A percentile compares a stretch with the other conserved stretches of the same genome.
Evolutionary conservation across 2,113 vertebrate genomes (phyloP).

Genomic region (Callipepla squamata): DNA sequence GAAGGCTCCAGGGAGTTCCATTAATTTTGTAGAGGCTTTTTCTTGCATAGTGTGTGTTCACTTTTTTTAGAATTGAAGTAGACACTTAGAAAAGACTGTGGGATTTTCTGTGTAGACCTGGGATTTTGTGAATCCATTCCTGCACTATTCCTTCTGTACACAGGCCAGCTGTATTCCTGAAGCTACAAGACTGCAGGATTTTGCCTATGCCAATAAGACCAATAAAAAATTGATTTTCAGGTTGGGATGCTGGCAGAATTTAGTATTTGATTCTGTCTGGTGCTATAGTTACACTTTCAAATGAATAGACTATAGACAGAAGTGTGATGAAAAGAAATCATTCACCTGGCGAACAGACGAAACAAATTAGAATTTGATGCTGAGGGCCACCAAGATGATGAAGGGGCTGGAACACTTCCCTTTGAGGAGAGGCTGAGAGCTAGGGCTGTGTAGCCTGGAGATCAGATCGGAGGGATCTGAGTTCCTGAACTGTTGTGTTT

Average conservation of each 20-base stretch:
- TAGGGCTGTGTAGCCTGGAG: background rate
- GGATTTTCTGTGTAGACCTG: background rate
- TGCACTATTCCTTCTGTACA: background rate
- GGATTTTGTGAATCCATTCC: background rate
- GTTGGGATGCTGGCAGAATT: background rate
- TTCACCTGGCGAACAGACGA: background rate
- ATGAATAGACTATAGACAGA: background rate
- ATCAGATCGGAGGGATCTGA: background rate
- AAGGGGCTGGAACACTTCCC: background rate
- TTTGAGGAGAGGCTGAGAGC: background rate
- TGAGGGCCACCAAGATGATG: background rate
- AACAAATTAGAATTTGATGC: background rate
- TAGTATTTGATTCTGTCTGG: background rate
- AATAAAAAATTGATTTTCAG: background rate
- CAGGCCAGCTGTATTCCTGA: background rate
- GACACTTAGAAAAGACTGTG: background rate
- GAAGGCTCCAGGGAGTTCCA: background rate
- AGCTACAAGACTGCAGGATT: background rate
- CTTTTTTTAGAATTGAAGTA: background rate
- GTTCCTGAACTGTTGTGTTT: constrained; percentile 1
- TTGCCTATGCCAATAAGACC: background rate
- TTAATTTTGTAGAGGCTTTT: background rate
- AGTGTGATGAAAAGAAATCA: background rate
- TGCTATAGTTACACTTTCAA: background rate
- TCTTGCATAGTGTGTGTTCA: background rate